Conservation (phyloP, 1,140 invertebrate genomes). For the Drosophila ananassae region DNA sequence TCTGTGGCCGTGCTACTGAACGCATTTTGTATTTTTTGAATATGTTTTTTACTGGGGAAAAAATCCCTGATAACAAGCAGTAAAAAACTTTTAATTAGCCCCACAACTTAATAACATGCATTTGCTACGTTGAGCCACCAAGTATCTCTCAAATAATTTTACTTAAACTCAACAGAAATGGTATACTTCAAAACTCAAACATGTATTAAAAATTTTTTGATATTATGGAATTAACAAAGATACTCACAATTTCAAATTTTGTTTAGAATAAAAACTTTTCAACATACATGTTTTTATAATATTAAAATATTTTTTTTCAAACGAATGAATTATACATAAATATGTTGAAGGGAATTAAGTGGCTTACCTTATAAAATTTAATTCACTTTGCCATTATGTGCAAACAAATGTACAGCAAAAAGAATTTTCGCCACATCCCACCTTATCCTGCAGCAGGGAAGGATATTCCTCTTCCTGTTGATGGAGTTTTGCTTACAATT, state of each 20-base stretch:
- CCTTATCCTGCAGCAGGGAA: conserved; percentile 48
- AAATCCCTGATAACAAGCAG: conserved; percentile 28
- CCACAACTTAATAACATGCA: conserved; percentile 54
- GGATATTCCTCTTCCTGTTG: conserved; percentile 59
- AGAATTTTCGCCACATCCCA: conserved; percentile 28
- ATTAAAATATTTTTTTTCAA: background rate
- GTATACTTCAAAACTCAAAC: conserved; percentile 7
- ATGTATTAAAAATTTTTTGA: background rate
- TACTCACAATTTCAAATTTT: background rate
- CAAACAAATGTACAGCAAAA: conserved; percentile 32
- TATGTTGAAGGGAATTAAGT: background rate
- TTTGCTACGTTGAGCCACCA: conserved; percentile 46
- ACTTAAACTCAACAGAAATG: background rate
- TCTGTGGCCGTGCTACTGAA: conserved; percentile 6
- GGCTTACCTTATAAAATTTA: conserved; percentile 2
- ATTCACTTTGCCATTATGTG: conserved; percentile 45
- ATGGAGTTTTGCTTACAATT: conserved; percentile 59
- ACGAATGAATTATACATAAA: background rate
- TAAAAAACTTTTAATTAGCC: conserved; percentile 72
- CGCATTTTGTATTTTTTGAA: conserved; percentile 2
- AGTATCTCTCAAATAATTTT: conserved; percentile 21
- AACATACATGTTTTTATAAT: background rate
- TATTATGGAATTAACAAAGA: conserved; percentile 18
- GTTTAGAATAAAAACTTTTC: conserved; percentile 10
- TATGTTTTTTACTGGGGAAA: conserved; percentile 17